Conservation (phyloP, 92 coral and sea anemone genomes). For the Galaxea fascicularis region DNA sequence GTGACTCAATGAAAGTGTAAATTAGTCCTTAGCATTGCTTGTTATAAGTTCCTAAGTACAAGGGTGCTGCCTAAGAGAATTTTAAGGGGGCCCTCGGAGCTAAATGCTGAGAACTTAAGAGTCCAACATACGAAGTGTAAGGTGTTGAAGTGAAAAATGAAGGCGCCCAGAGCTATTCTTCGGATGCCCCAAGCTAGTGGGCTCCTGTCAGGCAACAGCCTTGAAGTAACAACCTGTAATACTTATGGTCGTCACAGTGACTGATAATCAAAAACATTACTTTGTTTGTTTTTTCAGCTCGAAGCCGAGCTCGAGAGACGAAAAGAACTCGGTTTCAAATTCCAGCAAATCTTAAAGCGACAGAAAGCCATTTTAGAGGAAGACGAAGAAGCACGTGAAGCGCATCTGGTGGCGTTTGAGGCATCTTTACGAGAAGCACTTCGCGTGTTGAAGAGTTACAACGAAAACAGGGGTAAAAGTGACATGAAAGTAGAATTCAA, state of each 20-base stretch:
- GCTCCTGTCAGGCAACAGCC: too few species aligned
- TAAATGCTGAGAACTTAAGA: too few species aligned
- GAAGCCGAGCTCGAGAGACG: constrained; percentile 95
- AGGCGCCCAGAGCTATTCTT: too few species aligned
- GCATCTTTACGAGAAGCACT: constrained; percentile 89
- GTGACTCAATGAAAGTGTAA: too few species aligned
- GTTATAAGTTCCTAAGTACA: too few species aligned
- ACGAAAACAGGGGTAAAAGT: constrained; percentile 68
- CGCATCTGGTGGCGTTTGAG: constrained; percentile 91
- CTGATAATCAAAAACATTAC: not conserved
- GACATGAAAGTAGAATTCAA: constrained; percentile 79
- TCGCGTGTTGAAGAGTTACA: constrained; percentile 84
- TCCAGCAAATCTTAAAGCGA: constrained; percentile 91
- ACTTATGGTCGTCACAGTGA: not conserved
- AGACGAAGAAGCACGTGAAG: constrained; percentile 95
- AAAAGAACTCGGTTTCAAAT: constrained; percentile 94
- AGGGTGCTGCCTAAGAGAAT: too few species aligned
- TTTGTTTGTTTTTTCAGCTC: constrained; percentile 54
- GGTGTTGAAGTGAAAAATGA: too few species aligned
- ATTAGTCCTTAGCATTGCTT: too few species aligned
- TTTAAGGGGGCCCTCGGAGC: too few species aligned
- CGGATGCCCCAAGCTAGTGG: too few species aligned
- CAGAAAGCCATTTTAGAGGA: constrained; percentile 83
- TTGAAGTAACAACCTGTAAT: too few species aligned
- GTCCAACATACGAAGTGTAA: too few species aligned